Percentiles rank a stretch among this genome's conserved stretches.
These are phyloP conservation scores for Hyles lineata DNA, from an alignment of 2,888 invertebrate genomes.

Conservation along the genomic window DNA sequence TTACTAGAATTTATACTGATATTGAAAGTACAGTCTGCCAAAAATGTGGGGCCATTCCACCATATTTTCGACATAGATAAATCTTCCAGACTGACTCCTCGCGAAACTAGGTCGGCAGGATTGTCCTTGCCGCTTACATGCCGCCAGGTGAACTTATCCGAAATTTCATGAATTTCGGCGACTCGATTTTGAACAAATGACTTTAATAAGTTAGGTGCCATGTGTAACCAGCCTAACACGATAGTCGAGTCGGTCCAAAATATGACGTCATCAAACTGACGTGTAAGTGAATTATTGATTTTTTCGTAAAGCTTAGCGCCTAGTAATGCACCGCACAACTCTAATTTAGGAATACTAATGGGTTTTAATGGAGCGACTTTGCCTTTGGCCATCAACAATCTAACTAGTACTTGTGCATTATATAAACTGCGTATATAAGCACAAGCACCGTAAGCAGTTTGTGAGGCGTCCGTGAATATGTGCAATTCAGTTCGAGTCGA, in stretches of 20 bases:
- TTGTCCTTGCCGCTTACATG: conserved; percentile 11
- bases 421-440: neutral
- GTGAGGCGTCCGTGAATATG: conserved; percentile 30
- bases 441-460: conserved; percentile 19
- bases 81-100: neutral
- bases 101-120: conserved; percentile 15
- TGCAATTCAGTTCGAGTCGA: neutral
- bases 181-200: conserved; percentile 31
- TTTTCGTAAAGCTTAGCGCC: conserved; percentile 18
- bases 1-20: neutral
- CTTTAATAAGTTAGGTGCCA: conserved; percentile 26
- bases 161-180: conserved; percentile 25
- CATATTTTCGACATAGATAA: neutral
- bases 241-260: conserved; percentile 33
- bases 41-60: neutral
- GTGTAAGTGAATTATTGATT: conserved; percentile 6
- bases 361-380: conserved; percentile 35
- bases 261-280: neutral
- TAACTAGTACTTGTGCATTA: neutral
- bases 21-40: neutral
- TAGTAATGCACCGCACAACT: conserved; percentile 32
- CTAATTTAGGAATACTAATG: conserved; percentile 31
- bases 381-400: conserved; percentile 32
- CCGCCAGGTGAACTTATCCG: neutral
- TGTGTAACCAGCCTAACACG: conserved; percentile 29